Conservation (phyloP, 2,888 invertebrate genomes). For the Lochmaea capreae region DNA sequence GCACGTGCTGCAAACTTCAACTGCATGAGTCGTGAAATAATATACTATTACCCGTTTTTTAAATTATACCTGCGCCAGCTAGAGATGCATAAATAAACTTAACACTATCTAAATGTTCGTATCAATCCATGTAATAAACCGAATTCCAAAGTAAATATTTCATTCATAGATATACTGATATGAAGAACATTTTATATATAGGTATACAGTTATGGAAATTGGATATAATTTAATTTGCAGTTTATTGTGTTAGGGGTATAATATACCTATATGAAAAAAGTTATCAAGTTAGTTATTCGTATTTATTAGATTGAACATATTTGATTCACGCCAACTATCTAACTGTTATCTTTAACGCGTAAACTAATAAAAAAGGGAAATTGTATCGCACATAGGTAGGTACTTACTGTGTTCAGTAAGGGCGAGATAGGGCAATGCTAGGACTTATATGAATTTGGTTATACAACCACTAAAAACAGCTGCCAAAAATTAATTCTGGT, state of each 20-base stretch:
- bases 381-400: too few species aligned
- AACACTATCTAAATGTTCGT: slow-evolving; percentile 4
- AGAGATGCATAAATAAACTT: neutral
- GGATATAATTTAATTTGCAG: slow-evolving; percentile 12
- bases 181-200: slow-evolving; percentile 5
- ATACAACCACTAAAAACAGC: too few species aligned
- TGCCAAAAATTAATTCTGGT: too few species aligned
- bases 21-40: too few species aligned
- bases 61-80: too few species aligned
- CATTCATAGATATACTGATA: slow-evolving; percentile 13
- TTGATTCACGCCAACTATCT: neutral
- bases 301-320: neutral
- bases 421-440: too few species aligned
- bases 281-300: neutral
- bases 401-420: too few species aligned
- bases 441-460: too few species aligned
- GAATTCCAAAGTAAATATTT: slow-evolving; percentile 8
- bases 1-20: too few species aligned
- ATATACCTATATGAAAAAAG: neutral
- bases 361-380: too few species aligned
- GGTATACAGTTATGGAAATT: neutral
- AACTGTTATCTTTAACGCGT: neutral
- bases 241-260: neutral
- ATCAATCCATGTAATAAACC: slow-evolving; percentile 12
- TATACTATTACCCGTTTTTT: too few species aligned